Evolutionary conservation across 2,797 vertebrate genomes (phyloP).

Genomic region (Bucorvus abyssinicus): DNA sequence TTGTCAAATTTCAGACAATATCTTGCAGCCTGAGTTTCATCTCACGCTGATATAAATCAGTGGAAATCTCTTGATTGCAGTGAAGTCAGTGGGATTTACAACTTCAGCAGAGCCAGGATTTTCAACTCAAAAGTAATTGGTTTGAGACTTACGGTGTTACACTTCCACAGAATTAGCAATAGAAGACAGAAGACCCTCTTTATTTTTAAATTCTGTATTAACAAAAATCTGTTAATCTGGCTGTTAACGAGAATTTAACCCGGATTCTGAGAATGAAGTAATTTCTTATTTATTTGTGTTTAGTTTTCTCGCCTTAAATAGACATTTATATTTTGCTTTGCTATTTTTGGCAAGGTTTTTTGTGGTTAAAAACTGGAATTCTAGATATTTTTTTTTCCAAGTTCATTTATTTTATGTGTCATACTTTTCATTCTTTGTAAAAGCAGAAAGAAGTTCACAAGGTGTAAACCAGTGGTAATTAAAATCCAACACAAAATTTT

Average conservation of each 20-base stretch:
- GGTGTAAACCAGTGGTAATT: background rate
- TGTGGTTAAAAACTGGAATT: background rate
- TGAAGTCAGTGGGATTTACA: background rate
- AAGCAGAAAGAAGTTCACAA: background rate
- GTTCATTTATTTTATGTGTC: background rate
- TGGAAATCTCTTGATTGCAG: background rate
- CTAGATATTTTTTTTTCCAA: background rate
- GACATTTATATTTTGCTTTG: background rate
- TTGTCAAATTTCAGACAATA: constrained; percentile 5
- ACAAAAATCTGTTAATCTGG: background rate
- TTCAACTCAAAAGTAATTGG: background rate
- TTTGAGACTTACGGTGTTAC: background rate
- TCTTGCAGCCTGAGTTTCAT: background rate
- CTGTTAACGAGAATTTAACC: background rate
- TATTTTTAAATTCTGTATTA: background rate
- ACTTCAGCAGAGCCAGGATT: background rate
- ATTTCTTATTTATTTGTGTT: background rate
- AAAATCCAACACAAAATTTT: background rate
- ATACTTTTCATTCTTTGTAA: background rate
- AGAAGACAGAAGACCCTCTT: background rate
- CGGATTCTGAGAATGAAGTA: background rate
- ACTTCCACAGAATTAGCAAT: background rate
- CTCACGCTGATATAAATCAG: background rate
- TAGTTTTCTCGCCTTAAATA: background rate
- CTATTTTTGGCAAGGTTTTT: background rate